A percentile compares a stretch with the other conserved stretches of the same genome.
These are phyloP conservation scores for Helicolenus hilgendorfi DNA, from an alignment of 2,797 vertebrate genomes.

Conservation along the genomic window DNA sequence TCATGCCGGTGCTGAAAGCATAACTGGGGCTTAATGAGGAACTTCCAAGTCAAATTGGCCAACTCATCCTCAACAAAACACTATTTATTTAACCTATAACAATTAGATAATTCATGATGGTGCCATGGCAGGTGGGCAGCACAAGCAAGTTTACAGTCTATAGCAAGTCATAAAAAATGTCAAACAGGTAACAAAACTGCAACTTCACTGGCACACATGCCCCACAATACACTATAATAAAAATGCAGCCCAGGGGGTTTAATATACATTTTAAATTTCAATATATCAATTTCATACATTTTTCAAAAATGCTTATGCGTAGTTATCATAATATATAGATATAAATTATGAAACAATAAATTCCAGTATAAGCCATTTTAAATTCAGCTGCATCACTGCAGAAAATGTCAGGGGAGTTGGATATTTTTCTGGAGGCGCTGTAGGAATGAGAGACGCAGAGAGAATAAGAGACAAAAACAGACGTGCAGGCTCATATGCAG, in stretches of 20 bases:
- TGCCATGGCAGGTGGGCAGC: not conserved
- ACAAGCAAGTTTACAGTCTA: not conserved
- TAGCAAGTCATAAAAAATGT: not conserved
- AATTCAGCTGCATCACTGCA: conserved; percentile 18
- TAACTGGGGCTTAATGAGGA: not conserved
- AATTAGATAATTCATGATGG: not conserved
- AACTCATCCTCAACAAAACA: not conserved
- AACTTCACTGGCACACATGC: not conserved
- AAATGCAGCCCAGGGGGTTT: not conserved
- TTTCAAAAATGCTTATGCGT: not conserved
- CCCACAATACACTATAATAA: not conserved
- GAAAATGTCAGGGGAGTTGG: conserved; percentile 5
- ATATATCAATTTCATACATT: not conserved
- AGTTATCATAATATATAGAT: not conserved
- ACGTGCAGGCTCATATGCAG: conserved; percentile 2
- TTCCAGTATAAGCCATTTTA: not conserved
- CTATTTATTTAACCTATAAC: not conserved
- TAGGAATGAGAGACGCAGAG: not conserved
- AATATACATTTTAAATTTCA: not conserved
- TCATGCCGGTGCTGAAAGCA: no score
- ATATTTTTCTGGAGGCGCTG: conserved; percentile 6
- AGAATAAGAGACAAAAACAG: conserved; percentile 1
- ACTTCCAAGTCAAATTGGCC: not conserved
- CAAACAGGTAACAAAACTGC: not conserved
- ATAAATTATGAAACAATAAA: not conserved